Evolutionary conservation across 2,797 vertebrate genomes (phyloP).

Genomic region (Sebastes matsubarae): DNA sequence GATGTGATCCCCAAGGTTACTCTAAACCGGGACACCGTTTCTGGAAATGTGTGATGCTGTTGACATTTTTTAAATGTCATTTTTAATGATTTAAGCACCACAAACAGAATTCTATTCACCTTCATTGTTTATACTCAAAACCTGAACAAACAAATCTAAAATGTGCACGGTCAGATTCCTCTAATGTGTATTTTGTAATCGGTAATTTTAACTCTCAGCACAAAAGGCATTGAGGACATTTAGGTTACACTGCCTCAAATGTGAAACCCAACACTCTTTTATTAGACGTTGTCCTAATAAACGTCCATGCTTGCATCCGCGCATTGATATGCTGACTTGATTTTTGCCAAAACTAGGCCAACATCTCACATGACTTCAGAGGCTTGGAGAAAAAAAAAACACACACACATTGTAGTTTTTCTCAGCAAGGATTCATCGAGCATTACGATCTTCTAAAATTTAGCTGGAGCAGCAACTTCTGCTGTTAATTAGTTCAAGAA

Average conservation of each 20-base stretch:
- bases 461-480: constrained; percentile 66
- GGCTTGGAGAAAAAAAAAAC: constrained; percentile 11
- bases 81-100: background rate
- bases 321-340: constrained; percentile 54
- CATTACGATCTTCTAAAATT: constrained; percentile 53
- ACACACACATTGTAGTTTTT: constrained; percentile 32
- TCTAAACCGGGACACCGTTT: background rate
- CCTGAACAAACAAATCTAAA: background rate
- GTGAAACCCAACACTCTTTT: constrained; percentile 15
- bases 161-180: background rate
- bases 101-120: background rate
- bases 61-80: background rate
- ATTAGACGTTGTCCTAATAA: constrained; percentile 32
- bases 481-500: constrained; percentile 70
- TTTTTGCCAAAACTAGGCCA: constrained; percentile 65
- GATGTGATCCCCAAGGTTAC: background rate
- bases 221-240: background rate
- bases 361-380: constrained; percentile 57
- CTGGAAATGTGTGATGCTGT: background rate
- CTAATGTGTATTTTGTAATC: background rate
- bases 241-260: background rate
- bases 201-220: background rate
- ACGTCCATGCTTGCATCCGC: constrained; percentile 28
- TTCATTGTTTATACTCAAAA: background rate
- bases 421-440: constrained; percentile 46